phyloP scores from a whole-genome alignment of 2,888 invertebrate species.

The Pharmacophagus antenor region DNA sequence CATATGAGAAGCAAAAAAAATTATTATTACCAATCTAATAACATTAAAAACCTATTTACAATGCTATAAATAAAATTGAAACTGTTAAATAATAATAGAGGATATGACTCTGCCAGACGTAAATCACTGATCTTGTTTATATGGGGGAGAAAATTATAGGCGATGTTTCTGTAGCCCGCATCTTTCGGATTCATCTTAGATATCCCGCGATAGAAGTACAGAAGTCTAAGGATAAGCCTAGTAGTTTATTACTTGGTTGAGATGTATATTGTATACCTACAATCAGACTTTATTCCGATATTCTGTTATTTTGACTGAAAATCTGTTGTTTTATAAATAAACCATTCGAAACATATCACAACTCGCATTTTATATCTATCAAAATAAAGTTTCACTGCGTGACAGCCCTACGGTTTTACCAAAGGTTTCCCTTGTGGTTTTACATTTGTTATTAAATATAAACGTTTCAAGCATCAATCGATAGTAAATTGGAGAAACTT shows the following conservation, averaged over 20 bases:
- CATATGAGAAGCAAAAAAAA: too few species aligned
- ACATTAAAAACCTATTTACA: conserved; percentile 6
- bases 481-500: too few species aligned
- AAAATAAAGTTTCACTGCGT: neutral
- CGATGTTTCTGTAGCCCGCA: conserved; percentile 69
- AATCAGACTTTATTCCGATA: neutral
- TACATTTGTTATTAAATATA: neutral
- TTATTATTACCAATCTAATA: conserved; percentile 1
- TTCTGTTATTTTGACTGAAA: too few species aligned
- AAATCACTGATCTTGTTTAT: conserved; percentile 59
- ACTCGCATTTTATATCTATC: neutral
- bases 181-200: conserved; percentile 44
- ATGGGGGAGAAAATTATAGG: conserved; percentile 63
- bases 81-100: conserved; percentile 48
- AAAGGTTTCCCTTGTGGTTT: neutral
- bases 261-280: conserved; percentile 6
- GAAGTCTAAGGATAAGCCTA: conserved; percentile 15
- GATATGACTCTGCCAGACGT: conserved; percentile 53
- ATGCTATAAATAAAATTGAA: conserved; percentile 30
- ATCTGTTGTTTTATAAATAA: neutral
- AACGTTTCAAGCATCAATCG: too few species aligned
- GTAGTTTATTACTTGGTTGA: conserved; percentile 13
- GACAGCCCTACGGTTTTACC: neutral
- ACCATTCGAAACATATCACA: neutral
- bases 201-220: conserved; percentile 21